A percentile compares a stretch with the other conserved stretches of the same genome.
phyloP scores from a whole-genome alignment of 2,797 vertebrate genomes.

The Pseudochromis fuscus region DNA sequence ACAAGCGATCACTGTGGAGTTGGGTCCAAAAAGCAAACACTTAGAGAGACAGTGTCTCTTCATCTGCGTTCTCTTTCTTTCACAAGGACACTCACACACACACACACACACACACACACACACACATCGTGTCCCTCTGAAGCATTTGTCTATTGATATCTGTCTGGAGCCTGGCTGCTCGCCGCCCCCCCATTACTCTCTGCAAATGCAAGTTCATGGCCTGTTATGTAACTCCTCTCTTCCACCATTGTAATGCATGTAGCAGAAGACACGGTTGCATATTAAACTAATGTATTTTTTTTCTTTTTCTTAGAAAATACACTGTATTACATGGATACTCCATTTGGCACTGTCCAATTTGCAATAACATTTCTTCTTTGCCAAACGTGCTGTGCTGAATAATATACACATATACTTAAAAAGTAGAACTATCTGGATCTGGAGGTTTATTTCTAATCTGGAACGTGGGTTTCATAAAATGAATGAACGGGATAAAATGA shows the following conservation, averaged over 20 bases:
- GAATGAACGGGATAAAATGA: too few relatives aligned
- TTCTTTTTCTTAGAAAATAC: neutral
- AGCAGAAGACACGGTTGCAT: slow-evolving; percentile 1
- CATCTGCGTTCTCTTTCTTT: neutral
- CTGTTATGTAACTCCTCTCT: slow-evolving; percentile 54
- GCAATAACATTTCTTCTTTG: neutral
- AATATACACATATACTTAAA: neutral
- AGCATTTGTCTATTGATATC: slow-evolving; percentile 45
- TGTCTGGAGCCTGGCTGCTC: slow-evolving; percentile 39
- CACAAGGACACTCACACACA: slow-evolving; percentile 6
- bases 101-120: neutral
- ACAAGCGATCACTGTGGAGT: neutral
- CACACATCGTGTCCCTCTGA: neutral
- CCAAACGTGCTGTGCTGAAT: neutral
- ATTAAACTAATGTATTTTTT: neutral
- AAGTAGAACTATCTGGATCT: too few relatives aligned
- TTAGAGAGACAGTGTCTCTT: neutral
- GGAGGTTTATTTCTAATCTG: too few relatives aligned
- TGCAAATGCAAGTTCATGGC: slow-evolving; percentile 33
- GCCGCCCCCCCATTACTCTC: neutral
- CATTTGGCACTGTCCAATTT: neutral
- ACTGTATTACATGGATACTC: neutral
- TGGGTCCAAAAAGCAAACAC: slow-evolving; percentile 21
- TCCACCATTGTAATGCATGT: slow-evolving; percentile 1
- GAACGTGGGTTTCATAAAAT: too few relatives aligned